A percentile compares a stretch with the other conserved stretches of the same genome.
These are phyloP conservation scores for Vulpes lagopus DNA, from an alignment of 2,113 vertebrate species.

Conservation along the genomic window DNA sequence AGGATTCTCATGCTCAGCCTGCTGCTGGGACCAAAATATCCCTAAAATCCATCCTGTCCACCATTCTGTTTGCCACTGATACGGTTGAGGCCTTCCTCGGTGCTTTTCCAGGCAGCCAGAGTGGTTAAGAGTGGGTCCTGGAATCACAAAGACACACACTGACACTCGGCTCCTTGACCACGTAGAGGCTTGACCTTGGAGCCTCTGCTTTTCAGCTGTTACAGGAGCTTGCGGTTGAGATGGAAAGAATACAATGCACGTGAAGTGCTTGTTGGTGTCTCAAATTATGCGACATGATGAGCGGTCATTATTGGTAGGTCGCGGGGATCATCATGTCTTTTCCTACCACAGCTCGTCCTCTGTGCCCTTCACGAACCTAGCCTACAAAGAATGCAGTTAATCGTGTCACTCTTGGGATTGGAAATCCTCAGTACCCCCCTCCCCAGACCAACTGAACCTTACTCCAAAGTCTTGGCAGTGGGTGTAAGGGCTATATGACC, in stretches of 20 bases:
- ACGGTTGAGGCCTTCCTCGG: fast-evolving
- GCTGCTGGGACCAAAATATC: background rate
- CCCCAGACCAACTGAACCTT: background rate
- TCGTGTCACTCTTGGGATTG: background rate
- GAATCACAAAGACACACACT: too few relatives aligned
- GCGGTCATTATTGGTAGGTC: background rate
- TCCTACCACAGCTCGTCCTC: background rate
- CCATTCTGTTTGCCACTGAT: background rate
- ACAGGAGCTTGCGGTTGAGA: fast-evolving
- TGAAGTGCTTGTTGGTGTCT: background rate
- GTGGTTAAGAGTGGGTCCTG: too few relatives aligned
- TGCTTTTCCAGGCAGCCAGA: background rate
- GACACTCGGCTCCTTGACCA: background rate
- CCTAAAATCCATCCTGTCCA: too few relatives aligned
- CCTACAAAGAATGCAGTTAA: background rate
- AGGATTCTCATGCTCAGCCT: background rate
- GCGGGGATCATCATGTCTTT: background rate
- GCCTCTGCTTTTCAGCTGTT: background rate
- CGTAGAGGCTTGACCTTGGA: background rate
- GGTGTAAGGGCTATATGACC: background rate
- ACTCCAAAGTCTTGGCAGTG: background rate
- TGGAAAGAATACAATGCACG: fast-evolving
- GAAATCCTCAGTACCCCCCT: background rate
- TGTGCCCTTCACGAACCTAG: background rate
- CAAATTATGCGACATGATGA: background rate